Conservation (phyloP, 1,140 invertebrate species). For the Papilio polytes region DNA sequence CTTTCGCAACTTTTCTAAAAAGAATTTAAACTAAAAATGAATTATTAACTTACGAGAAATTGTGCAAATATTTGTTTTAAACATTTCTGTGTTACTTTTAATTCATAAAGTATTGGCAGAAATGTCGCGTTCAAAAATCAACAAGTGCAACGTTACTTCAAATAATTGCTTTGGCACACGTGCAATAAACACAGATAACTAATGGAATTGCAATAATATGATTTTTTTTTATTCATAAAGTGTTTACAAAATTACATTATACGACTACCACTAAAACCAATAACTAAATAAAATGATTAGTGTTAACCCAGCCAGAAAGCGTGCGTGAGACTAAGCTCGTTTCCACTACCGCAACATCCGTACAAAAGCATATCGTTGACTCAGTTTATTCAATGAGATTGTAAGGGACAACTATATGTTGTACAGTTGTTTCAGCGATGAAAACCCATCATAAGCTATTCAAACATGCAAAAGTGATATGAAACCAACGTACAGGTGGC, state of each 20-base stretch:
- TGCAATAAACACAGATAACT: neutral
- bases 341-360: constrained; percentile 32
- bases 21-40: neutral
- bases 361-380: constrained; percentile 40
- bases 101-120: neutral
- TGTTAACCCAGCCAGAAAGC: constrained; percentile 6
- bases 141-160: neutral
- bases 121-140: constrained; percentile 5
- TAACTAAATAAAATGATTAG: neutral
- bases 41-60: neutral
- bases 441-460: neutral
- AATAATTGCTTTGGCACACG: neutral
- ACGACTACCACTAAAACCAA: neutral
- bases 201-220: neutral
- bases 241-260: neutral
- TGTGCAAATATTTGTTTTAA: constrained; percentile 31
- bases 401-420: neutral
- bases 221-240: neutral
- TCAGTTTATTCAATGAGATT: too few species aligned
- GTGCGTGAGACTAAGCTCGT: constrained; percentile 8
- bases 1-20: constrained; percentile 23
- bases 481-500: constrained; percentile 77
- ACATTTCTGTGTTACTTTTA: neutral
- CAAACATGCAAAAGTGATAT: constrained; percentile 70
- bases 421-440: neutral